These are phyloP conservation scores for Zaprionus davidi DNA, from an alignment of 1,140 invertebrate genomes.

Conservation along the genomic window DNA sequence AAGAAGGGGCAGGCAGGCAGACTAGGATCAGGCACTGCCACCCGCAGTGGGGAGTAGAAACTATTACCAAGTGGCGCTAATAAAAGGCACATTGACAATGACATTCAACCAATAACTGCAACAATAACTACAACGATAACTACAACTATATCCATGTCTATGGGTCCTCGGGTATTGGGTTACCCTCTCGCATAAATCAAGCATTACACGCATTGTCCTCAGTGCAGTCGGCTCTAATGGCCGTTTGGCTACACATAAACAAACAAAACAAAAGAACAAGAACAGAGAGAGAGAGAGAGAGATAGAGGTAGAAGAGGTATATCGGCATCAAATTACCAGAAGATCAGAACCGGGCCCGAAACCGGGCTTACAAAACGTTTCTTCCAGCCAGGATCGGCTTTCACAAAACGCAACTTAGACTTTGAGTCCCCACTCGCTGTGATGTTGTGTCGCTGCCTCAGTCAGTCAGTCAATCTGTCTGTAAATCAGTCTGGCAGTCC, in stretches of 20 bases:
- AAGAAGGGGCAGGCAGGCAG: not conserved
- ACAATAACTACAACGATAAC: not conserved
- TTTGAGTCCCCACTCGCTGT: slow-evolving; percentile 66
- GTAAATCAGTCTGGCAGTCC: slow-evolving; percentile 53
- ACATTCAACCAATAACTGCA: slow-evolving; percentile 1
- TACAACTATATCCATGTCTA: not conserved
- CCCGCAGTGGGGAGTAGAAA: slow-evolving; percentile 19
- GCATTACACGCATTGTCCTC: slow-evolving; percentile 48
- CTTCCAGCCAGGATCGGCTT: slow-evolving; percentile 68
- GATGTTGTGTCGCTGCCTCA: slow-evolving; percentile 27
- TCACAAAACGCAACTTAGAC: slow-evolving; percentile 77
- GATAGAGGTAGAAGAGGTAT: slow-evolving; percentile 9
- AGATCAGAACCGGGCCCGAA: slow-evolving; percentile 46
- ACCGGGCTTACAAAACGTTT: slow-evolving; percentile 68
- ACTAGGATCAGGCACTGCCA: slow-evolving; percentile 15
- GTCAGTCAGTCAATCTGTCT: slow-evolving; percentile 48
- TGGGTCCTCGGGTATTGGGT: slow-evolving; percentile 36
- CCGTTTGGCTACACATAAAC: slow-evolving; percentile 47
- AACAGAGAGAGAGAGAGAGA: not conserved
- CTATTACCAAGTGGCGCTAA: slow-evolving; percentile 50
- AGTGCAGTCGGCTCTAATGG: slow-evolving; percentile 50
- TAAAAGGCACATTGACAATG: slow-evolving; percentile 30
- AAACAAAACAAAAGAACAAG: slow-evolving; percentile 61
- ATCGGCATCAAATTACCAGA: slow-evolving; percentile 66
- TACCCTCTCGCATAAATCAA: slow-evolving; percentile 72